Conservation (phyloP, 1,140 invertebrate genomes). For the Colletes latitarsis region DNA sequence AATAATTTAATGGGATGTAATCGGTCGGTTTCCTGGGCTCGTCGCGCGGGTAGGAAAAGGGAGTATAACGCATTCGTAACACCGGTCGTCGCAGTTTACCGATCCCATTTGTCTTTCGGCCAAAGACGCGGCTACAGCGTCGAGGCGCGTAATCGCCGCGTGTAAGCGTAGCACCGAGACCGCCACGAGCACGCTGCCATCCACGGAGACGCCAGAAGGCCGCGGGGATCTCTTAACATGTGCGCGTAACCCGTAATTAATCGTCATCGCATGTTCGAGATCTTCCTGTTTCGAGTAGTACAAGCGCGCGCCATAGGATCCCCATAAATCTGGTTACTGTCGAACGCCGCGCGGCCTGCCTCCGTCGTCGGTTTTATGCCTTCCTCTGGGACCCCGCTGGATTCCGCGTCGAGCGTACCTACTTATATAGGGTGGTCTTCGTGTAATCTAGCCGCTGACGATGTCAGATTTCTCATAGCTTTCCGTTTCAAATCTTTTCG, state of each 20-base stretch:
- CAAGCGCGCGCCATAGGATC: conserved; percentile 46
- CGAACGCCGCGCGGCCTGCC: conserved; percentile 31
- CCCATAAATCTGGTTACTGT: conserved; percentile 57
- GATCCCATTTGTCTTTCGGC: conserved; percentile 48
- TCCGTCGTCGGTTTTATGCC: conserved; percentile 41
- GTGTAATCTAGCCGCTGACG: conserved; percentile 6
- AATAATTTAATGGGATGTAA: conserved; percentile 72
- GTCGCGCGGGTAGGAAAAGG: neutral
- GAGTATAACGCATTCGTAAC: conserved; percentile 49
- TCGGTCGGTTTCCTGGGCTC: conserved; percentile 51
- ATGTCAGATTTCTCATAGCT: no score
- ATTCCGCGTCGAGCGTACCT: conserved; percentile 12
- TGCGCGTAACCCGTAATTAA: conserved; percentile 62
- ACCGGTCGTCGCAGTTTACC: conserved; percentile 33
- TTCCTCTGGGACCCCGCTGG: conserved; percentile 3
- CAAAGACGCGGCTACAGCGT: conserved; percentile 21
- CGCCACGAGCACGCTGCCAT: neutral
- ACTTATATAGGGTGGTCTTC: conserved; percentile 33
- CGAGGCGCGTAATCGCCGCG: conserved; percentile 53
- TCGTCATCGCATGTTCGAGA: conserved; percentile 59
- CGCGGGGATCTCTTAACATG: conserved; percentile 16
- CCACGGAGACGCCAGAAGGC: neutral
- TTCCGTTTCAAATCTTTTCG: no score
- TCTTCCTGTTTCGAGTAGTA: conserved; percentile 61
- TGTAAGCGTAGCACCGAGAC: conserved; percentile 21